These are phyloP conservation scores for Aphaenogaster floridana DNA, from an alignment of 1,140 invertebrate species.

Conservation along the genomic window DNA sequence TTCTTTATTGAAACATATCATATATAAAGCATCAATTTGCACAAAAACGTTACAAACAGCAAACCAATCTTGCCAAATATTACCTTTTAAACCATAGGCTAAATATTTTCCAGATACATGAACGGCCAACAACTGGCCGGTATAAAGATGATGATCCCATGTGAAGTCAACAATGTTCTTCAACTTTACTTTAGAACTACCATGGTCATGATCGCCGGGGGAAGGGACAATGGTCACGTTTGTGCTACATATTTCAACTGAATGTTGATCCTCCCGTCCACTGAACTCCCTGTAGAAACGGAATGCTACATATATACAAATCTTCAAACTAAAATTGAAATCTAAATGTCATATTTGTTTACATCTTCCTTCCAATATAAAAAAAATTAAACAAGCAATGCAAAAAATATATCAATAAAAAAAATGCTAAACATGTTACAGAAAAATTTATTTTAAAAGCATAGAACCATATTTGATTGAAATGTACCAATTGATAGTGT, in stretches of 20 bases:
- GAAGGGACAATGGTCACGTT: conserved; percentile 92
- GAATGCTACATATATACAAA: not conserved
- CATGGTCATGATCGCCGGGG: conserved; percentile 90
- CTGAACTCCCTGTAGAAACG: conserved; percentile 89
- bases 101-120: conserved; percentile 95
- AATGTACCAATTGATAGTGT: not conserved
- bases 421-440: not conserved
- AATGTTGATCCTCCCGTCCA: conserved; percentile 90
- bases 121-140: conserved; percentile 95
- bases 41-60: not conserved
- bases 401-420: not conserved
- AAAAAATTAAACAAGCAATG: not conserved
- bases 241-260: conserved; percentile 89
- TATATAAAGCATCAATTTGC: not conserved
- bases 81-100: conserved; percentile 96
- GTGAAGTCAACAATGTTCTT: conserved; percentile 97
- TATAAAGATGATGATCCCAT: conserved; percentile 95
- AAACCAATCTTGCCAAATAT: conserved; percentile 31
- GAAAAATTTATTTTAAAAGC: not conserved
- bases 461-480: not conserved
- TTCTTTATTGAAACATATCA: not conserved
- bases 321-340: not conserved
- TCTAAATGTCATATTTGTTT: conserved; percentile 11
- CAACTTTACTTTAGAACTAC: conserved; percentile 95
- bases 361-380: not conserved